Evolutionary conservation across 1,140 invertebrate species (phyloP), one percentile per base, ranked within the genome.

Genomic region (Drosophila mayri): DNA sequence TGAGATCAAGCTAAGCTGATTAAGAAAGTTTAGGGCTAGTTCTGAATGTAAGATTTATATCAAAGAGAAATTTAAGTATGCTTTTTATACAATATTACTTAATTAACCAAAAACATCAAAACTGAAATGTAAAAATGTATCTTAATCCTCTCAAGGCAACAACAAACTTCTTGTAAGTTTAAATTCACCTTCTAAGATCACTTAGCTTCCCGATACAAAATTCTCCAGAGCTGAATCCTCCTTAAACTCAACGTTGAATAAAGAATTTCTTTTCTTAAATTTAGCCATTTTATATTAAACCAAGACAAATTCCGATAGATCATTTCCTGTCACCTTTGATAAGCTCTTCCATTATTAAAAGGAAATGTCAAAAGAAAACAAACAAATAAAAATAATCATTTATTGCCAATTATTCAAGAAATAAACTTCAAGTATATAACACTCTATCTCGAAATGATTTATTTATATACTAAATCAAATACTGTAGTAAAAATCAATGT

Each of bases 401-500:
- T 18, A 11, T 25, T 38, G 3, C 9, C 16, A 11, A 38, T 7
- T n/a, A 58, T 64, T 20, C n/a, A 12, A 4, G 11, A 54, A 16
- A 40, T 32, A 30, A 41, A 40, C 25, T 8, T 18, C 10, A 49
- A 49, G 47, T 32, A 54, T n/a, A 47, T 47, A 47, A 20, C 32
- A 54, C n/a, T 63, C 30, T 20, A 63, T 54, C 18, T 16, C 30
- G 8, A 30, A 46, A 46, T 41, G 16, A 41, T 5, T 35, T 43
- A 58, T 66, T 49, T 40, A 55, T 38, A 68, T 12, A 57, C 11
- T 16, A 38, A 67, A 35, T 20, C 30, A 58, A 54, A 57, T 50
- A 37, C 20, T 46, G 25, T 2, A 40, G 35, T 35, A 43, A 76
- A 79, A 60, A 86, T 88, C 84, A 86, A 86, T 83, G 83, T 79